phyloP scores from a whole-genome alignment of 2,113 vertebrate species.

The Anolis sagrei region DNA sequence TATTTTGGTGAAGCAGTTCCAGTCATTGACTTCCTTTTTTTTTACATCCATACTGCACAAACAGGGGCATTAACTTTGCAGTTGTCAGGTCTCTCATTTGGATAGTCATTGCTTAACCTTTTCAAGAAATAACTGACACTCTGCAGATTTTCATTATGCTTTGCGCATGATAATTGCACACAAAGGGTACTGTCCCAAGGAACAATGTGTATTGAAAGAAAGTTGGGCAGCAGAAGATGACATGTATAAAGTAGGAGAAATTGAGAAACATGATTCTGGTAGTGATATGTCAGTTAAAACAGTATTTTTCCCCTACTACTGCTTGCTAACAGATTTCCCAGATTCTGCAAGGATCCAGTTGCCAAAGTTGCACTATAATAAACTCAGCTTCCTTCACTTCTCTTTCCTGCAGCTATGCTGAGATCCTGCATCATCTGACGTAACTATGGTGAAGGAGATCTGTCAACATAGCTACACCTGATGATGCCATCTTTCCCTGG shows the following conservation, averaged over 20 bases:
- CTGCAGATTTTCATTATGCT: constrained; percentile 32
- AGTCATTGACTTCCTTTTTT: constrained; percentile 22
- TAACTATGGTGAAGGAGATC: no score
- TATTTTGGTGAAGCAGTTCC: neutral
- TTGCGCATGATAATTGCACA: neutral
- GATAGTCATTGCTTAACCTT: constrained; percentile 20
- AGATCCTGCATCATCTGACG: no score
- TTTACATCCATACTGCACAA: constrained; percentile 25
- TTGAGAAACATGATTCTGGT: neutral
- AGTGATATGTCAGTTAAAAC: no score
- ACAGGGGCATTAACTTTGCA: constrained; percentile 36
- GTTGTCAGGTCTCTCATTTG: constrained; percentile 28
- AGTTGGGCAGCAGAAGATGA: neutral
- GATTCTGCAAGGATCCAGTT: no score
- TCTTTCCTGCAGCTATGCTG: no score
- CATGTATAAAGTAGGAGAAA: neutral
- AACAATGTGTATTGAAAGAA: neutral
- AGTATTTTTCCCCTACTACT: no score
- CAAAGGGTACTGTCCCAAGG: neutral
- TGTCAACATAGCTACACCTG: no score
- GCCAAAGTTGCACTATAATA: no score
- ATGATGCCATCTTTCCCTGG: no score
- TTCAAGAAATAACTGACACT: constrained; percentile 2
- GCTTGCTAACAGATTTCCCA: no score
- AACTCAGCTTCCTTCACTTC: no score